Evolutionary conservation across 2,113 vertebrate genomes (phyloP).

Genomic region (Macroglossus sobrinus): DNA sequence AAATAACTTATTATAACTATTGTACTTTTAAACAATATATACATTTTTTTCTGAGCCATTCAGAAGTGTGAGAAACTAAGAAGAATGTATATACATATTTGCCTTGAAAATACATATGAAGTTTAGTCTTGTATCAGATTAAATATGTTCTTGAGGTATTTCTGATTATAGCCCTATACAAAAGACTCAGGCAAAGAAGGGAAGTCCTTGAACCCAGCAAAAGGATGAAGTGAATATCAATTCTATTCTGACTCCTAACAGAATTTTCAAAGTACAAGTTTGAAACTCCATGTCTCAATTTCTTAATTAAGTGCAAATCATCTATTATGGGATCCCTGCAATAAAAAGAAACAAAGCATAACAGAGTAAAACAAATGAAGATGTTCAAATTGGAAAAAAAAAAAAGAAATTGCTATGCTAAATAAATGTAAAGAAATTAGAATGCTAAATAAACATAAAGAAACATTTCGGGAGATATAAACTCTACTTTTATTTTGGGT

Average conservation of each 20-base stretch:
- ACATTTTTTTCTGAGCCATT: conserved; percentile 36
- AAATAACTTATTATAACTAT: conserved; percentile 31
- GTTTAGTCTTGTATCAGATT: not conserved
- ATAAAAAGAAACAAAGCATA: not conserved
- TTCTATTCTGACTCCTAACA: not conserved
- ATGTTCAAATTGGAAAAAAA: not conserved
- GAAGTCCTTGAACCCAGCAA: accelerated
- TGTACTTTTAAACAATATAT: not conserved
- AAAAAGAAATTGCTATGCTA: not conserved
- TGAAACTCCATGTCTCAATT: not conserved
- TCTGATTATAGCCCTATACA: not conserved
- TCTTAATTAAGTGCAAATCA: not conserved
- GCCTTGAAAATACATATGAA: not conserved
- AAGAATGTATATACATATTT: not conserved
- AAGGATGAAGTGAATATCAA: not conserved
- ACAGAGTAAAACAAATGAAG: not conserved
- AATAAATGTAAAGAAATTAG: conserved; percentile 24
- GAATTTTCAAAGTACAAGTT: not conserved
- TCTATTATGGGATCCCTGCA: not conserved
- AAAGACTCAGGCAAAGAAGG: not conserved
- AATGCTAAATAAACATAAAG: conserved; percentile 13
- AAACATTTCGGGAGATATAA: conserved; percentile 28
- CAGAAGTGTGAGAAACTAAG: not conserved
- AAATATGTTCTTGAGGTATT: not conserved
- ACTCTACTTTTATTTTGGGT: not conserved